These are phyloP conservation scores for Cephalopholis sonnerati DNA, from an alignment of 2,113 vertebrate species.

Conservation along the genomic window DNA sequence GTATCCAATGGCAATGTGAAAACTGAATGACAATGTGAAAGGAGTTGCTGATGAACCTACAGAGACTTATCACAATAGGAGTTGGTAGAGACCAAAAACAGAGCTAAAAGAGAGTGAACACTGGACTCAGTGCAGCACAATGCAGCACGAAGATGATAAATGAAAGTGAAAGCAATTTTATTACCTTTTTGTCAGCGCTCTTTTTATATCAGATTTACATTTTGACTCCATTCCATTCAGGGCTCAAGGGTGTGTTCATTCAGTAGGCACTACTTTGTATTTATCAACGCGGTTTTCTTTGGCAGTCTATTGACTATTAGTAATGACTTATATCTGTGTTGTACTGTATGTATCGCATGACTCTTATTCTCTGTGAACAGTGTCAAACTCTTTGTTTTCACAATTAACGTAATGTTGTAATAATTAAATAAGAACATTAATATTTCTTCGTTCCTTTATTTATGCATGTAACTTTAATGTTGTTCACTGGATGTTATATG, in stretches of 20 bases:
- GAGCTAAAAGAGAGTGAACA: no score
- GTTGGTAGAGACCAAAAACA: no score
- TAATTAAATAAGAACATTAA: neutral
- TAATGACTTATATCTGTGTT: neutral
- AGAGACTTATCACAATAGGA: neutral
- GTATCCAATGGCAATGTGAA: no score
- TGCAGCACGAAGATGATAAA: no score
- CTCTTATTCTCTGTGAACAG: neutral
- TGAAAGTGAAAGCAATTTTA: no score
- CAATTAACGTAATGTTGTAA: neutral
- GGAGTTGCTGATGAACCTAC: neutral
- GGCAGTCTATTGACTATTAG: neutral
- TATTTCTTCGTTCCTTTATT: constrained; percentile 2
- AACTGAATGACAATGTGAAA: no score
- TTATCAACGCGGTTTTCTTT: neutral
- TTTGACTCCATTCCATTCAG: constrained; percentile 15
- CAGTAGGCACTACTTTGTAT: neutral
- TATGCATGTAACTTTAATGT: neutral
- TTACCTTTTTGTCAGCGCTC: no score
- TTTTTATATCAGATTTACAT: neutral
- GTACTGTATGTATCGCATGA: no score
- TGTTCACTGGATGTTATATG: neutral
- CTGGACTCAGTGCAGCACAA: no score
- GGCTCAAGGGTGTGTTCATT: neutral
- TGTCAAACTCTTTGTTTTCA: neutral